phyloP scores from a whole-genome alignment of 92 coral and sea anemone genomes.

The Ricordea florida region DNA sequence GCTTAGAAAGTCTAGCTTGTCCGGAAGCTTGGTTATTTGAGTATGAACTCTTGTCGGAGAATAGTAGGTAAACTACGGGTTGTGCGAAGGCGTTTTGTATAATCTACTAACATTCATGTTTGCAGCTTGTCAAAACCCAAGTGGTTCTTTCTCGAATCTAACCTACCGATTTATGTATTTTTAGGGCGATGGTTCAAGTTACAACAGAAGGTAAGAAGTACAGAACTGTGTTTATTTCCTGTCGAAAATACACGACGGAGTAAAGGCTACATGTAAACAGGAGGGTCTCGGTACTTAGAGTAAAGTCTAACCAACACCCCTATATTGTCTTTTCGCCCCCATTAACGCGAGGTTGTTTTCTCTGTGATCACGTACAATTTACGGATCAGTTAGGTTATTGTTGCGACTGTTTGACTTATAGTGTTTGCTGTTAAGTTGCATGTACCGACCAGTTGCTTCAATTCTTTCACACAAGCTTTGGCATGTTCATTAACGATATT shows the following conservation, averaged over 20 bases:
- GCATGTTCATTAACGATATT: too few relatives aligned
- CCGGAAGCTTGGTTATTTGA: constrained; percentile 8
- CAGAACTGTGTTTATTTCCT: neutral
- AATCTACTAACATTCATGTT: constrained; percentile 20
- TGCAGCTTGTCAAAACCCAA: constrained; percentile 20
- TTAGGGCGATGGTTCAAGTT: constrained; percentile 70
- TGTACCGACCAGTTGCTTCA: too few relatives aligned
- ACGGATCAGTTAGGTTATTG: constrained; percentile 47
- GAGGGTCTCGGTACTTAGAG: constrained; percentile 2
- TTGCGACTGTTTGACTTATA: constrained; percentile 64
- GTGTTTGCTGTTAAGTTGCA: too few relatives aligned
- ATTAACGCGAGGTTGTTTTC: constrained; percentile 21
- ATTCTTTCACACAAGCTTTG: too few relatives aligned
- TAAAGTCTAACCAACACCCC: constrained; percentile 60
- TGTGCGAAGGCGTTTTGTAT: neutral
- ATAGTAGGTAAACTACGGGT: constrained; percentile 15
- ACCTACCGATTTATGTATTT: constrained; percentile 6
- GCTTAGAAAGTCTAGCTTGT: neutral
- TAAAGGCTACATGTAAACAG: constrained; percentile 5
- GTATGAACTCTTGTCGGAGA: neutral
- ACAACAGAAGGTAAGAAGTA: constrained; percentile 73
- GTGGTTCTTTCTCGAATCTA: neutral
- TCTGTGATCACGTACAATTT: constrained; percentile 20
- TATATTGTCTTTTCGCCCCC: constrained; percentile 39
- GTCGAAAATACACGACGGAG: too few relatives aligned